phyloP scores from a whole-genome alignment of 2,797 vertebrate species.

The Urophycis tenuis region DNA sequence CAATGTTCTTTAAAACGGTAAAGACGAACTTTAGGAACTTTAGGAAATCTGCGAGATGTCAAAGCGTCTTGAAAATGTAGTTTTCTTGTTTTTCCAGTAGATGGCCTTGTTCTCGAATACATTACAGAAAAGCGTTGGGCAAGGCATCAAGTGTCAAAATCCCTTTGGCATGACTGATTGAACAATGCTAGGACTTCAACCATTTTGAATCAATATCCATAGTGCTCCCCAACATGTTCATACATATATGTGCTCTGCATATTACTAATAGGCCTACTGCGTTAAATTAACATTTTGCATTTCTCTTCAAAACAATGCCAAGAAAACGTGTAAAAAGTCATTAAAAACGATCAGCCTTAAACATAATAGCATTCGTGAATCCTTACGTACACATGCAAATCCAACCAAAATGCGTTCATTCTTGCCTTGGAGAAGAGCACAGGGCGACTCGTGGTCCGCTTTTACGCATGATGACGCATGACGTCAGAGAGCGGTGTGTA shows the following conservation, averaged over 20 bases:
- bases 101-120: slow-evolving; percentile 57
- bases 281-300: not conserved
- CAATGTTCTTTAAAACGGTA: not conserved
- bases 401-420: not conserved
- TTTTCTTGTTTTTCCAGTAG: slow-evolving; percentile 50
- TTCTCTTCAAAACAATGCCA: not conserved
- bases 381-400: not conserved
- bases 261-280: too few relatives aligned
- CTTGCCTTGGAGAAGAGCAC: not conserved
- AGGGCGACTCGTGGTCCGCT: not conserved
- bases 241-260: not conserved
- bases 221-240: not conserved
- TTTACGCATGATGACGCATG: slow-evolving; percentile 60
- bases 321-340: not conserved
- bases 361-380: not conserved
- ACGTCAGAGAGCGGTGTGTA: slow-evolving; percentile 79
- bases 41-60: not conserved
- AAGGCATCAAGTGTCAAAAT: not conserved
- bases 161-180: not conserved
- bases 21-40: too few relatives aligned
- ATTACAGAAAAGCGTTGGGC: slow-evolving; percentile 20
- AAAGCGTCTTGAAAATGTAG: slow-evolving; percentile 26
- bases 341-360: not conserved
- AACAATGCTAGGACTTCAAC: not conserved
- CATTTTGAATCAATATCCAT: not conserved